Percentiles rank a stretch among this genome's conserved stretches.
These are phyloP conservation scores for Vanessa tameamea DNA, from an alignment of 1,140 invertebrate species.

Conservation along the genomic window DNA sequence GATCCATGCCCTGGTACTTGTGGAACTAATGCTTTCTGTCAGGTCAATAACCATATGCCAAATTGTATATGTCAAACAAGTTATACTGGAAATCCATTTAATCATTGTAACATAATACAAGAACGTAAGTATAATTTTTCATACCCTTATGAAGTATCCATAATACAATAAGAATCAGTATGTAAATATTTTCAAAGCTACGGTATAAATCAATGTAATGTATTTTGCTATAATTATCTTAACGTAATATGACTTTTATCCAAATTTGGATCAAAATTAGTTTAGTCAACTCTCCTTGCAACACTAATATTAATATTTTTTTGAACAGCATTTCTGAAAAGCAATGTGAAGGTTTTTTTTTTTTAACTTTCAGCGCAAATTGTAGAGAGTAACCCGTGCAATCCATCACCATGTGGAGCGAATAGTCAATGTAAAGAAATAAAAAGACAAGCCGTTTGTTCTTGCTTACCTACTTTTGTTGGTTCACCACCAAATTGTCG, in stretches of 20 bases:
- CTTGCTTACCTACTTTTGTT: slow-evolving; percentile 85
- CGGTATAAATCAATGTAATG: too few relatives aligned
- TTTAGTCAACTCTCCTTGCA: too few relatives aligned
- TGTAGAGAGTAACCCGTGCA: slow-evolving; percentile 80
- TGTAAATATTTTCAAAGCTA: too few relatives aligned
- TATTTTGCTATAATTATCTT: too few relatives aligned
- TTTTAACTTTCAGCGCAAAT: slow-evolving; percentile 50
- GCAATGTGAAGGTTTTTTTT: neutral
- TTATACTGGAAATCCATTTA: slow-evolving; percentile 87
- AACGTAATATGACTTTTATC: too few relatives aligned
- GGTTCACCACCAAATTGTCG: slow-evolving; percentile 87
- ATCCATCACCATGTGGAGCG: slow-evolving; percentile 86
- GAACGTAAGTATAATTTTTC: slow-evolving; percentile 77
- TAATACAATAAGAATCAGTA: too few relatives aligned
- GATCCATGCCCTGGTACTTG: slow-evolving; percentile 88
- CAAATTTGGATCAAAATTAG: too few relatives aligned
- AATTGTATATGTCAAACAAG: slow-evolving; percentile 86
- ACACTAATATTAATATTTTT: too few relatives aligned
- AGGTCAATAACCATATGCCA: slow-evolving; percentile 87
- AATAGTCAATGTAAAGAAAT: slow-evolving; percentile 87
- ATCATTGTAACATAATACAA: slow-evolving; percentile 80
- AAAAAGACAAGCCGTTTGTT: slow-evolving; percentile 84
- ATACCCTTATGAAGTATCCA: neutral
- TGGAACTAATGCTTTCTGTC: slow-evolving; percentile 87
- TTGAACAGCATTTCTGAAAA: too few relatives aligned